Conservation (phyloP, 2,888 invertebrate genomes). For the Horisme vitalbata region DNA sequence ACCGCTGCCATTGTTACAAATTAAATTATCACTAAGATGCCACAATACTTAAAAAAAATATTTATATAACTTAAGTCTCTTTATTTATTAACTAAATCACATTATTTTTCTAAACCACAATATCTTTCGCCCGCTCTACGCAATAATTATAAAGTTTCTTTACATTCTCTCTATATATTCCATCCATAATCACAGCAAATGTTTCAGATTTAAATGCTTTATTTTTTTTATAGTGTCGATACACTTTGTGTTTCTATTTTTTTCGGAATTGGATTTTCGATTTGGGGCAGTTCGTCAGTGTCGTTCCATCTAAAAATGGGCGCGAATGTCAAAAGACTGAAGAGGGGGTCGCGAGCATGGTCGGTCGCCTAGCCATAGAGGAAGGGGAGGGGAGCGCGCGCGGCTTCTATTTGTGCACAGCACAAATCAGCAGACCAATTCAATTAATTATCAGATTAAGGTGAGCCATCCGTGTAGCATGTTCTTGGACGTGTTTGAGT, state of each 20-base stretch:
- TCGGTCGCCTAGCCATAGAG: conserved; percentile 49
- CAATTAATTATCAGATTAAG: conserved; percentile 83
- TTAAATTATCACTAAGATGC: conserved; percentile 61
- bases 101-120: conserved; percentile 49
- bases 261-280: conserved; percentile 50
- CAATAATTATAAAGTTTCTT: conserved; percentile 25
- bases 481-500: conserved; percentile 63
- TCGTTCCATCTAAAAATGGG: conserved; percentile 80
- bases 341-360: conserved; percentile 64
- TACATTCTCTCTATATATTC: conserved; percentile 22
- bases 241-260: conserved; percentile 28
- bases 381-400: conserved; percentile 51
- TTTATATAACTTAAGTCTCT: conserved; percentile 31
- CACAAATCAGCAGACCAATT: conserved; percentile 80
- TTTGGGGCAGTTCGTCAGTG: conserved; percentile 64
- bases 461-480: conserved; percentile 71
- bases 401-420: conserved; percentile 76
- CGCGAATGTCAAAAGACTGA: conserved; percentile 82
- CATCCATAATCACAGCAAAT: conserved; percentile 34
- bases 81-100: conserved; percentile 42
- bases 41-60: conserved; percentile 65
- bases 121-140: conserved; percentile 29
- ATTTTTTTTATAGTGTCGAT: conserved; percentile 40
- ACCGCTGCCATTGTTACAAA: conserved; percentile 68
- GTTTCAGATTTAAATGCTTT: conserved; percentile 57